These are phyloP conservation scores for Drosophila gaucha DNA, from an alignment of 2,888 invertebrate genomes.

Conservation along the genomic window DNA sequence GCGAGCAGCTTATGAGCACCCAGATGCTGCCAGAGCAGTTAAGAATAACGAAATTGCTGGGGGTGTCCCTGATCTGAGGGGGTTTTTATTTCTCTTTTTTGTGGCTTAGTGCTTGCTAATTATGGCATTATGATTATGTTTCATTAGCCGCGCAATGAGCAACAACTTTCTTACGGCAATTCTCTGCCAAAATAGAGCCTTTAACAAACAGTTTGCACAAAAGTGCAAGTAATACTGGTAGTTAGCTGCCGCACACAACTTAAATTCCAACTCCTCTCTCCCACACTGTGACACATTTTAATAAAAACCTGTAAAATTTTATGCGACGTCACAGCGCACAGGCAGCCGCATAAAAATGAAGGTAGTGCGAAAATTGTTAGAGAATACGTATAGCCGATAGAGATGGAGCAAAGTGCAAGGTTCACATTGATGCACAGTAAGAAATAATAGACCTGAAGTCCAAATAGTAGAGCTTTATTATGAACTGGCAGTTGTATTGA, in stretches of 20 bases:
- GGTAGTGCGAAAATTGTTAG: conserved; percentile 24
- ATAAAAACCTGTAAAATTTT: conserved; percentile 72
- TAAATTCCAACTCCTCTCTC: conserved; percentile 5
- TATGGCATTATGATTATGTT: conserved; percentile 73
- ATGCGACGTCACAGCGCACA: conserved; percentile 49
- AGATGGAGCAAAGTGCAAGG: conserved; percentile 30
- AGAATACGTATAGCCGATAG: conserved; percentile 25
- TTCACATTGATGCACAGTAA: conserved; percentile 29
- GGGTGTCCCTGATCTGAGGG: conserved; percentile 9
- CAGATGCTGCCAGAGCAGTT: conserved; percentile 10
- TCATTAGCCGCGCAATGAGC: conserved; percentile 62
- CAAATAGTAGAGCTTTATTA: no score
- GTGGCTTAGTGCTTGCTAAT: conserved; percentile 67
- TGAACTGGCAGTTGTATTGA: no score
- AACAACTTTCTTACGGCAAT: conserved; percentile 65
- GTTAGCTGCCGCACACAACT: conserved; percentile 33
- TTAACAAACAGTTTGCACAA: conserved; percentile 47
- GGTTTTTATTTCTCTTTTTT: conserved; percentile 3
- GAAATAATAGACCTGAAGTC: conserved; percentile 14
- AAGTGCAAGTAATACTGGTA: conserved; percentile 64
- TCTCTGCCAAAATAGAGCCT: conserved; percentile 37
- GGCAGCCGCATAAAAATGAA: conserved; percentile 61
- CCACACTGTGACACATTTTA: conserved; percentile 58
- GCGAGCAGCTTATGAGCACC: conserved; percentile 38
- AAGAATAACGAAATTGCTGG: neutral